Percentiles rank a stretch among this genome's conserved stretches.
phyloP scores from a whole-genome alignment of 2,888 invertebrate species.

The Ennomos quercinarius region DNA sequence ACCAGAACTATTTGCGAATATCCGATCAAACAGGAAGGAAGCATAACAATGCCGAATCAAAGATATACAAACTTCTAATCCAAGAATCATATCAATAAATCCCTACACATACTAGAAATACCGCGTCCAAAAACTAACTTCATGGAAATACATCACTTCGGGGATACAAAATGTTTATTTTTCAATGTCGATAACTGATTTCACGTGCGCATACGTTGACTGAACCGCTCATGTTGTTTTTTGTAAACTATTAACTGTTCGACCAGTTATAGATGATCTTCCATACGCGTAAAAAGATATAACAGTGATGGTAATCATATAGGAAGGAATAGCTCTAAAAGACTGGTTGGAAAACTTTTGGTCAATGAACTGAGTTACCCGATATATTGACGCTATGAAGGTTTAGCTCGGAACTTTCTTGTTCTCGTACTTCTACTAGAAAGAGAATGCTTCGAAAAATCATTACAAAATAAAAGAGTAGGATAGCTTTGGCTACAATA shows the following conservation, averaged over 20 bases:
- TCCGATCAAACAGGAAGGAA: slow-evolving; percentile 6
- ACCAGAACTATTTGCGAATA: too few species aligned
- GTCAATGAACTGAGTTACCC: slow-evolving; percentile 27
- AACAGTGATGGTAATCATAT: slow-evolving; percentile 5
- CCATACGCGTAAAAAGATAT: slow-evolving; percentile 1
- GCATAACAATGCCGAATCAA: slow-evolving; percentile 1
- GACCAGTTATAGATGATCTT: slow-evolving; percentile 31
- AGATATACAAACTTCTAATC: slow-evolving; percentile 16
- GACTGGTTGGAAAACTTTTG: slow-evolving; percentile 24
- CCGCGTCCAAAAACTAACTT: slow-evolving; percentile 40
- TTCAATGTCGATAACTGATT: slow-evolving; percentile 70
- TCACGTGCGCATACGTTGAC: slow-evolving; percentile 69
- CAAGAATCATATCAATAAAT: slow-evolving; percentile 1
- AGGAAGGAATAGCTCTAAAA: slow-evolving; percentile 13
- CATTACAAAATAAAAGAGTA: too few species aligned
- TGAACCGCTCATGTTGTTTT: slow-evolving; percentile 74
- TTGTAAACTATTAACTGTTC: slow-evolving; percentile 51
- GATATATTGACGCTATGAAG: too few species aligned
- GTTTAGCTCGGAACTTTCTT: too few species aligned
- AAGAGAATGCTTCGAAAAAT: too few species aligned
- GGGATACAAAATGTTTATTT: slow-evolving; percentile 73
- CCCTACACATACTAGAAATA: slow-evolving; percentile 12
- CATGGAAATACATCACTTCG: slow-evolving; percentile 65
- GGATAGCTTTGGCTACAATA: too few species aligned
- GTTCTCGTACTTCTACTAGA: too few species aligned